Evolutionary conservation across 1,140 invertebrate genomes (phyloP), one percentile per base, ranked within the genome.

Genomic region (Eulimnadia texana): DNA sequence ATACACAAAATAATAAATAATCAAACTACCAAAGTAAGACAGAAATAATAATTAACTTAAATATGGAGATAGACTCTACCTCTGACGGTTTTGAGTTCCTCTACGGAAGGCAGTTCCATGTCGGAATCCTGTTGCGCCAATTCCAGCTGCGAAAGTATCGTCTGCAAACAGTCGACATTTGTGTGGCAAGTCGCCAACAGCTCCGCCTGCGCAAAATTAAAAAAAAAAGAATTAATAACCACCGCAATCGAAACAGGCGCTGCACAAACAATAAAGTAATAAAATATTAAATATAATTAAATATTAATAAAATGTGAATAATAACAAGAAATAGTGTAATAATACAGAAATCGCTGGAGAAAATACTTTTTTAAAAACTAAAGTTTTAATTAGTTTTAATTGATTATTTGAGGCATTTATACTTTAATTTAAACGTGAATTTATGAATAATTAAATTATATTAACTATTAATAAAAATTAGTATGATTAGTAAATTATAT

Each of bases 101-200:
- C 27, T 29, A 42, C 33, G 16, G 33, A 42, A 6, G 33, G 33
- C 33, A 42, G 33, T 42, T 42, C 33, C 33, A 42, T 42, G 33
- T 42, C 33, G 6, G 33, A 42, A 42, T 57, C 55, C 27, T 33
- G 16, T 57, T 13, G 27, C 23, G 55, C 27, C 55, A 57, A 29
- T 33, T 57, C 33, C 11, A 57, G 28, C 16, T 57, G 55, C 1
- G 25, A 57, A 53, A 83, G 67, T 60, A 85, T 74, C 20, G 77
- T 70, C 68, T 81, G 76, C 68, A 87, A 74, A 68, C 80, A 84
- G 61, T 77, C 78, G 56, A 85, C 78, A 70, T 87, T 86, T 66
- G 86, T 83, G 68, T 80, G 78, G 72, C 85, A 88, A 50, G 83
- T 84, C 50, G 80, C 80, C 67, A 84, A 75, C 63, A 88, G 77